Base-by-base conservation (phyloP, 2,888 invertebrate genomes). In the Leptura quadrifasciata region DNA sequence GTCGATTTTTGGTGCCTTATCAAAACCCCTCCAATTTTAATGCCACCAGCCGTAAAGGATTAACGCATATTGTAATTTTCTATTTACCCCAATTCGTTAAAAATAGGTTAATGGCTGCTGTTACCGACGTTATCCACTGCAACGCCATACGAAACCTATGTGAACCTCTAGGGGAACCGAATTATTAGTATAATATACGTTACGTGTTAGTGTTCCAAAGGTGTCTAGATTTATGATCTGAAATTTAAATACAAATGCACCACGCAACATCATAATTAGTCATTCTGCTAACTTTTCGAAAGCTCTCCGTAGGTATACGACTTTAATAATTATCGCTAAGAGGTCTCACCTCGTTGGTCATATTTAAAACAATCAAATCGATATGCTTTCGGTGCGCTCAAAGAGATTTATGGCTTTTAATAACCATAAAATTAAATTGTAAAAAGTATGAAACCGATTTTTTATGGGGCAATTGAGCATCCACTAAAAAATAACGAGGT, bases 351-450 rank as follows among this genome's bases (percentile, higher is more conserved):
- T 65, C 20, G 55, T 21, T 21, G 57, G 57, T 9, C 12, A 47
- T 57, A 21, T 57, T 57, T 57, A 57, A 57, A 57, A 57, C 57
- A 57, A 75, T 70, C 31, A 27, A 75, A 63, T 63, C 52, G 35
- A 74, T 31, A 27, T 18, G 52, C 54, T 24, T 52, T 55, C 21
- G 27, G 35, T 63, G 12, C 69, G 61, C 24, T 17, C n/a, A 18
- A 5, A 18, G 18, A 20, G 18, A 18, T 72, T 65, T 65, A 72
- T 57, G 9, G 31, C 18, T 39, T 18, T 65, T 65, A 68, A 72
- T 69, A 73, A 63, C 73, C 69, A 64, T 76, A 72, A 72, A 76
- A 75, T 55, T 67, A 57, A 72, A 76, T 69, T 61, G 69, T 24
- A 64, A 64, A 76, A 69, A 69, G 57, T 64, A 35, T 27, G 31